Conservation (phyloP, 2,797 vertebrate species). For the Periparus ater region DNA sequence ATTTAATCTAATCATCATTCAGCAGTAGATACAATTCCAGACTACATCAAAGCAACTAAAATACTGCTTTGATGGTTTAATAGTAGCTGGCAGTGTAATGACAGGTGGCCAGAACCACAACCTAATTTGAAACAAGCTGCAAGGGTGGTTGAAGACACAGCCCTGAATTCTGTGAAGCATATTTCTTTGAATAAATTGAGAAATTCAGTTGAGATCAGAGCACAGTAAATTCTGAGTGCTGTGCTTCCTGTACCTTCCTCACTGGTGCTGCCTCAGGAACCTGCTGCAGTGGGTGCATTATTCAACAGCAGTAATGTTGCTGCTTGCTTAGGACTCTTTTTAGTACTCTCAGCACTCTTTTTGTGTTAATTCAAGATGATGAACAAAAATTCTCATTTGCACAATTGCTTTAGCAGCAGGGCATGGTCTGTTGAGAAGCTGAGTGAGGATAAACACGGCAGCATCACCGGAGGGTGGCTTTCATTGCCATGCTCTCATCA, state of each 20-base stretch:
- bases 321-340: neutral
- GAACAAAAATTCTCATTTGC: neutral
- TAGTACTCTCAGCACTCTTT: neutral
- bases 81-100: slow-evolving; percentile 63
- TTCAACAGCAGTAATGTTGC: neutral
- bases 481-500: neutral
- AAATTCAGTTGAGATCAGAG: neutral
- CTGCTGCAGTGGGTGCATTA: neutral
- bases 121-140: slow-evolving; percentile 61
- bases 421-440: neutral
- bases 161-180: neutral
- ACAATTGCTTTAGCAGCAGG: neutral
- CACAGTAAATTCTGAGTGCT: neutral
- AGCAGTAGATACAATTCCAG: slow-evolving; percentile 57
- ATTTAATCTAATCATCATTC: slow-evolving; percentile 69
- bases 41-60: slow-evolving; percentile 76
- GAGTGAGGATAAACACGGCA: neutral
- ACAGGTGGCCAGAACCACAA: slow-evolving; percentile 65
- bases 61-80: slow-evolving; percentile 75
- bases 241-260: neutral
- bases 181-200: neutral
- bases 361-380: neutral
- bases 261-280: neutral
- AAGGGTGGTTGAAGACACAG: neutral
- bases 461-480: neutral